Conservation (phyloP, 1,140 invertebrate genomes). For the Caenorhabditis brenneri region DNA sequence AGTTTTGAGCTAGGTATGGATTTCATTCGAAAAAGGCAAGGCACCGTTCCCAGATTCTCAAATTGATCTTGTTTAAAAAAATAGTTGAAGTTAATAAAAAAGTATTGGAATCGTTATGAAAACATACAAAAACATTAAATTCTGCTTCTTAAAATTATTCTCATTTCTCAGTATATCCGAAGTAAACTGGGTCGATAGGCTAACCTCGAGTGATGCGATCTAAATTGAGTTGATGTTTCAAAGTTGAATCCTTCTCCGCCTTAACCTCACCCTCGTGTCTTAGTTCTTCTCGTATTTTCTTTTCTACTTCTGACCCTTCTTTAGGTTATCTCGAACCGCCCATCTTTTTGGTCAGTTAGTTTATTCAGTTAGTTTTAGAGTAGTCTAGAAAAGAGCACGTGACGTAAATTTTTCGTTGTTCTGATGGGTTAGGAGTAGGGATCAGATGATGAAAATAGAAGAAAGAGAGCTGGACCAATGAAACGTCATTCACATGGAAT, state of each 20-base stretch:
- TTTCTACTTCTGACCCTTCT: too few species aligned
- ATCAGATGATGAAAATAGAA: background rate
- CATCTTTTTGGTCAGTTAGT: background rate
- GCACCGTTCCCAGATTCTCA: too few species aligned
- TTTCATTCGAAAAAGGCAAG: too few species aligned
- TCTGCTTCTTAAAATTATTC: background rate
- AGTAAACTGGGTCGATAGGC: too few species aligned
- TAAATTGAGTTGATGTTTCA: constrained; percentile 31
- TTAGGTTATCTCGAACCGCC: background rate
- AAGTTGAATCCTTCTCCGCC: background rate
- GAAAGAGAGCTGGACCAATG: too few species aligned
- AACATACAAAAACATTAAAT: too few species aligned
- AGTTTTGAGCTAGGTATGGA: too few species aligned
- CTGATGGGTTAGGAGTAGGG: background rate
- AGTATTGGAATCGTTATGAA: too few species aligned
- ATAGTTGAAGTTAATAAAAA: too few species aligned
- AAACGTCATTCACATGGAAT: background rate
- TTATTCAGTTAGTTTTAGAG: background rate
- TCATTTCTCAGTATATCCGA: background rate
- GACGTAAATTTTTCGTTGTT: background rate
- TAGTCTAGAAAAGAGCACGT: background rate
- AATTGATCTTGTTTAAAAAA: too few species aligned
- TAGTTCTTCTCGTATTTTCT: too few species aligned
- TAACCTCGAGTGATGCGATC: too few species aligned
- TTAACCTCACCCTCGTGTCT: background rate